Base-by-base conservation (phyloP, 2,888 invertebrate species). In the Cataglyphis rosenhaueri region DNA sequence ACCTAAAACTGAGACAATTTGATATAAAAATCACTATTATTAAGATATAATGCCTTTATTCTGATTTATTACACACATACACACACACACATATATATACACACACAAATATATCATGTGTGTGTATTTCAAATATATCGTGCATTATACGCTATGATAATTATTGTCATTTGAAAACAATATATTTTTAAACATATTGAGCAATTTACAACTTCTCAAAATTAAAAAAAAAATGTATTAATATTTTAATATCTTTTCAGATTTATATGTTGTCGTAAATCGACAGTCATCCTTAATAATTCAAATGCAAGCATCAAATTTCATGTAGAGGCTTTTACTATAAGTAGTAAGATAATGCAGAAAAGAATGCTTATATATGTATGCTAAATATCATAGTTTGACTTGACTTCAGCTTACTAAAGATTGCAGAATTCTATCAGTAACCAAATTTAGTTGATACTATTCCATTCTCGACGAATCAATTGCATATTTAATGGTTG, bases 281-380 rank as follows among this genome's bases (percentile, higher is more conserved):
- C 29, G 38, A 41, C 52, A 38, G 9, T 38, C 21, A 65, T 70
- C 62, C n/a, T 73, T 66, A 12, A 12, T 48, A 65, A 82, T 48
- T 29, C 32, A 66, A 48, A 59, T 48, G 21, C 4, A 15, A 48
- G 41, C 6, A 6, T 55, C 12, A 5, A 41, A 32, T 68, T 66
- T 21, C 18, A 32, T 18, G 10, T 66, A 35, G 86, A 89, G 89
- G 84, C 66, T 86, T 78, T 86, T 81, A 48, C 59, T 59, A 82
- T 85, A 88, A 86, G 85, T 88, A 87, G 85, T 86, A 79, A 84
- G 87, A 86, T 89, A 88, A 86, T 84, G 87, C 81, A 88, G 83
- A 87, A 82, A 85, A 84, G 35, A 21, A 9, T 65, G 2, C n/a
- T 71, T 59, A 15, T 44, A 15, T 10, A 74, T 70, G 78, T 78